Evolutionary conservation across 2,888 invertebrate species (phyloP), one percentile per base, ranked within the genome.

Genomic region (Nomada fucata): DNA sequence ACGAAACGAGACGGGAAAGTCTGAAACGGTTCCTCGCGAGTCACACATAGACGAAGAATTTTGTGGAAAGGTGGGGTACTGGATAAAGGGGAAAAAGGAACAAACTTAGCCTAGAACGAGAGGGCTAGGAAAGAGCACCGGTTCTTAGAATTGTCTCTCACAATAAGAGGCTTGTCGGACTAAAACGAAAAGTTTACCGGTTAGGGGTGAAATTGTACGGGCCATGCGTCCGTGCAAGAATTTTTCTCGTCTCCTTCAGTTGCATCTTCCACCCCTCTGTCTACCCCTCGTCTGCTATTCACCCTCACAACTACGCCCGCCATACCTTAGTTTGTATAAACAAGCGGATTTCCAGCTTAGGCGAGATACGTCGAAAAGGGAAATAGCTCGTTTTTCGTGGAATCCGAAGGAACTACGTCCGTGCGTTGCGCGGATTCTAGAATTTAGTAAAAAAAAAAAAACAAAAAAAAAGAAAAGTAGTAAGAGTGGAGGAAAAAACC

Each of bases 101-200:
- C 36, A 60, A 65, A 73, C 69, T 67, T 65, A 53, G 73, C 55
- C 73, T 70, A 67, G 69, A 65, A 61, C 75, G 76, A 68, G 73
- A 55, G 76, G 76, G 75, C 68, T 76, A 74, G 78, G 82, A 76
- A 78, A 79, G 78, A 83, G 86, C 78, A 79, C 64, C 86, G 85
- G 89, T 89, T 86, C 85, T 88, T 82, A 88, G 90, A 92, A 92
- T 92, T 91, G 92, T 92, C 92, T 92, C 91, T 90, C 86, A 80
- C 91, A 91, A 90, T 92, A 91, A 92, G 90, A 91, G 91, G 91
- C 91, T 92, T 92, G 91, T 91, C 90, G 90, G 89, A 85, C 85
- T 89, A 91, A 91, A 91, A 91, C 89, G 91, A 90, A 91, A 92
- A 92, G 90, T 91, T 91, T 90, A 83, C 88, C 89, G 92, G 91